These are phyloP conservation scores for Dromius quadrimaculatus DNA, from an alignment of 2,888 invertebrate species.

Conservation along the genomic window DNA sequence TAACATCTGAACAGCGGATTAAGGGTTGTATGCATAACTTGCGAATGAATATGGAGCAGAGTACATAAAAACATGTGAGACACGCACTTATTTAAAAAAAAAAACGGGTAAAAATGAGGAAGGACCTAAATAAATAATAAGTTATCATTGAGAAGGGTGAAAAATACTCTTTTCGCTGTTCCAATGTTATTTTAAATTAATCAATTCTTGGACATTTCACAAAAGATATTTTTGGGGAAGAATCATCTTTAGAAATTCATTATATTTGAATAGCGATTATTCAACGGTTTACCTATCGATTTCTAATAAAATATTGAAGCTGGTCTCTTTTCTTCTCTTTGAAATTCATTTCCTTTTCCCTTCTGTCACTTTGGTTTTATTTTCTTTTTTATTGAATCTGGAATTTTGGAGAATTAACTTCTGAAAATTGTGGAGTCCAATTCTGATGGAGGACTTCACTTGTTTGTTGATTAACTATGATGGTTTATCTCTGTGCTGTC, in stretches of 20 bases:
- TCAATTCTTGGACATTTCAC: neutral
- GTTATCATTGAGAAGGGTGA: neutral
- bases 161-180: neutral
- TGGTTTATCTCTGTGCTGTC: neutral
- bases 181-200: neutral
- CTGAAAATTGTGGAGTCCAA: no score
- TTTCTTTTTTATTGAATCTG: neutral
- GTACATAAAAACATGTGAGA: constrained; percentile 14
- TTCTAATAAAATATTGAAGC: constrained; percentile 9
- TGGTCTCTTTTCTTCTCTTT: neutral
- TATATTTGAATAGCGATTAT: constrained; percentile 3
- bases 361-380: neutral
- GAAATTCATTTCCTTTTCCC: constrained; percentile 5
- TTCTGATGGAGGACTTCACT: neutral
- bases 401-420: neutral
- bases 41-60: neutral
- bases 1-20: constrained; percentile 38
- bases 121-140: neutral
- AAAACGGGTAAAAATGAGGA: neutral
- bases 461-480: neutral
- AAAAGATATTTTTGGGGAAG: no score
- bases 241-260: constrained; percentile 3
- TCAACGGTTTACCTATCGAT: neutral
- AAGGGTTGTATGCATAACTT: constrained; percentile 13
- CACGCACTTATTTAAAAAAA: constrained; percentile 2